Conservation (phyloP, 2,888 invertebrate species). For the Girardia tigrina region DNA sequence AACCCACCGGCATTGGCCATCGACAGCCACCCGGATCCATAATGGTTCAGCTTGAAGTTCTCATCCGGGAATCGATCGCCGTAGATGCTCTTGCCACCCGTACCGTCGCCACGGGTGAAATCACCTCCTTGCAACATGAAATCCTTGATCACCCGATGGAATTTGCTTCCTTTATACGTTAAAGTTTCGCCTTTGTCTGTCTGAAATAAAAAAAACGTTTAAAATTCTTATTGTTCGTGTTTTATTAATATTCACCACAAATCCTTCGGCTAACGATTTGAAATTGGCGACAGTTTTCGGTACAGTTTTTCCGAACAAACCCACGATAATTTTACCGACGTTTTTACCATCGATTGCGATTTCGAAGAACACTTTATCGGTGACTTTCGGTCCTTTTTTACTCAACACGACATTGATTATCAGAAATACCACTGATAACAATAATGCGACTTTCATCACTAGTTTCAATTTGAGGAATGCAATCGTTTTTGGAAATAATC, state of each 20-base stretch:
- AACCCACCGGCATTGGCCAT: conserved; percentile 87
- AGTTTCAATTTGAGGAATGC: not conserved
- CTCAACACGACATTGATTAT: not conserved
- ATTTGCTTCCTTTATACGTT: conserved; percentile 63
- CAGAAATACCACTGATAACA: not conserved
- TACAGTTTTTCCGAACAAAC: conserved; percentile 71
- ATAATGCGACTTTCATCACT: not conserved
- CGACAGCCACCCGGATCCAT: conserved; percentile 86
- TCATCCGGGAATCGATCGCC: conserved; percentile 84
- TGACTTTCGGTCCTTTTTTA: not conserved
- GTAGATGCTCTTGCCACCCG: conserved; percentile 78
- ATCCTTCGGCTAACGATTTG: conserved; percentile 58
- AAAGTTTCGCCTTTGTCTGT: conserved; percentile 33
- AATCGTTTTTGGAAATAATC: not conserved
- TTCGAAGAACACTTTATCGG: conserved; percentile 63
- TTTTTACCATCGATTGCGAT: conserved; percentile 62
- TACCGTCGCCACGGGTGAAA: conserved; percentile 81
- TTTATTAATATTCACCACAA: not conserved
- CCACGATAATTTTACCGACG: conserved; percentile 66
- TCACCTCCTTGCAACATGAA: conserved; percentile 91
- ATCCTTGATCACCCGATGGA: conserved; percentile 72
- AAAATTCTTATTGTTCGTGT: too few relatives aligned
- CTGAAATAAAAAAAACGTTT: not conserved
- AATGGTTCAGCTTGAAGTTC: conserved; percentile 90
- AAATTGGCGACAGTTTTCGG: conserved; percentile 78